Evolutionary conservation across 2,888 invertebrate species (phyloP), one percentile per base, ranked within the genome.

Genomic region (Omphaloscelis lunosa): DNA sequence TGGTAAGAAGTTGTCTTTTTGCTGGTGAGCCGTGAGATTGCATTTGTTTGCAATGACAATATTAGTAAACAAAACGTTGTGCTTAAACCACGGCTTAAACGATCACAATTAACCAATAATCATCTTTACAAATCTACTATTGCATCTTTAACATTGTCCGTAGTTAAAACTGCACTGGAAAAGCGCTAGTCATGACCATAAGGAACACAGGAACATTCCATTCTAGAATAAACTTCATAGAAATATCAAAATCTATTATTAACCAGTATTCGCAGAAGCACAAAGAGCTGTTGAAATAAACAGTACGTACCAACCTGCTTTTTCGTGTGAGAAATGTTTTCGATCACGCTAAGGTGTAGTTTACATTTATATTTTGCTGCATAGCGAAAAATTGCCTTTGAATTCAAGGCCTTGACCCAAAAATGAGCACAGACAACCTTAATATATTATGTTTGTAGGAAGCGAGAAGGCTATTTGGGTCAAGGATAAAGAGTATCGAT

Each of bases 351-450:
- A 67, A n/a, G 34, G 51, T 70, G 48, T 75, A 71, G n/a, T 73
- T 65, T 66, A 48, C 29, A 59, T 74, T 66, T 9, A 62, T 62
- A 59, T 73, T 80, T 76, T 72, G 45, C 63, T 61, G 71, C 62
- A 75, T 65, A 73, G 66, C 72, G 76, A 75, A 77, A 75, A 82
- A 82, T 82, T 72, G 41, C 63, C 41, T 58, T 53, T 78, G 41
- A 75, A 75, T 61, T 68, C 67, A 75, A 67, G 77, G 48, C 84
- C 87, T 74, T 87, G 86, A 82, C 86, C 88, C 63, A 78, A 79
- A 72, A 70, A 41, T 66, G 61, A 45, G 72, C 65, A 51, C 48
- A 72, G 70, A 79, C 71, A 83, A 74, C 77, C 61, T 72, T 74
- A 75, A 77, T 66, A 79, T 71, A 58, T 79, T 58, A 58, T 71